Base-by-base conservation (phyloP, 1,140 invertebrate species). In the Saccostrea cuccullata region DNA sequence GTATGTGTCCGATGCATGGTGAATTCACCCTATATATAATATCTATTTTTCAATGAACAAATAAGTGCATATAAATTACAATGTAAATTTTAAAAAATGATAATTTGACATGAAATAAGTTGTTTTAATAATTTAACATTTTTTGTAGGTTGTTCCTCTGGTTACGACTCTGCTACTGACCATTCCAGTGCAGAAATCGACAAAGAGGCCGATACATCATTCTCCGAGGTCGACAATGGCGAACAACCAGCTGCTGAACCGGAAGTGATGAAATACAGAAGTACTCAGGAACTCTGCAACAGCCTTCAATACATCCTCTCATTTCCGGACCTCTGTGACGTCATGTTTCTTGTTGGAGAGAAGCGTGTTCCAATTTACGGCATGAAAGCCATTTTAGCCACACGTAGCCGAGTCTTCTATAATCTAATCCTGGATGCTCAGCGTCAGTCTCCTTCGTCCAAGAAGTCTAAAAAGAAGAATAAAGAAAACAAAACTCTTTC, bases 241-340 rank as follows among this genome's bases (percentile, higher is more conserved):
- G 88, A 85, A 26, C 47, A 40, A 15, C 47, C 55, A n/a, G 36
- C 58, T 55, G 56, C 23, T 58, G 73, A 58, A 55, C 8, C 26
- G 30, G 87, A 86, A 84, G 87, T 88, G 40, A 91, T 87, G 90
- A 82, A 83, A 40, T 90, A 85, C 47, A 88, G 85, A 23, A 91
- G 86, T 73, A 88, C 86, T 11, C 67, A 83, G 1, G 84, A 60
- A 15, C 84, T 91, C 47, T 84, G 84, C 56, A 89, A 89, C n/a
- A 82, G 84, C 56, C 83, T 91, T 5, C 77, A 88, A 77, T 89
- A 88, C 17, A 91, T 91, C 55, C n/a, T 91, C 9, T 97, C 97
- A 73, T 98, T 99, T 98, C 98, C 98, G 9, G 98, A 98, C 94
- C 96, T 99, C 23, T 99, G 98, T 96, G 98, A 99, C 95, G 98